phyloP scores from a whole-genome alignment of 1,140 invertebrate genomes.

The Drosophila obscura region DNA sequence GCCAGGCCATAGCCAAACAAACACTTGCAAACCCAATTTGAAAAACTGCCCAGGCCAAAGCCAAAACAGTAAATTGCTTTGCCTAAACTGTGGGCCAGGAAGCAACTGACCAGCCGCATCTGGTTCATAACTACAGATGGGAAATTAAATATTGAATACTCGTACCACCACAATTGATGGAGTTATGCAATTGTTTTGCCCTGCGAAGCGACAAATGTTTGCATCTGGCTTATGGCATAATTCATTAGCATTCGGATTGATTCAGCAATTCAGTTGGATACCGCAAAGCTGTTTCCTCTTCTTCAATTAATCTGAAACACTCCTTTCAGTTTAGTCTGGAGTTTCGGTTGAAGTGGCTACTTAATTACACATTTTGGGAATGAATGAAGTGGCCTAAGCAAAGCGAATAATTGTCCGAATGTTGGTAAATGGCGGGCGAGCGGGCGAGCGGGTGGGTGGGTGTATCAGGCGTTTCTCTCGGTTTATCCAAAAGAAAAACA shows the following conservation, averaged over 20 bases:
- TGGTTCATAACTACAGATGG: slow-evolving; percentile 48
- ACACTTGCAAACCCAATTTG: slow-evolving; percentile 38
- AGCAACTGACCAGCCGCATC: slow-evolving; percentile 29
- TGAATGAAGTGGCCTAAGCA: slow-evolving; percentile 24
- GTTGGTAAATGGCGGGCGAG: slow-evolving; percentile 47
- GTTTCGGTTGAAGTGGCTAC: slow-evolving; percentile 3
- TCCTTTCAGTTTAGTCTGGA: slow-evolving; percentile 12
- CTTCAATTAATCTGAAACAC: not conserved
- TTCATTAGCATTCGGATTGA: slow-evolving; percentile 17
- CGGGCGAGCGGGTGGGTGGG: slow-evolving; percentile 45
- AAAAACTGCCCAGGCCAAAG: slow-evolving; percentile 50
- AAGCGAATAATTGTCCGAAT: slow-evolving; percentile 51
- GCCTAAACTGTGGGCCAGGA: slow-evolving; percentile 66
- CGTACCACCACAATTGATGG: slow-evolving; percentile 42
- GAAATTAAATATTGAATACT: slow-evolving; percentile 39
- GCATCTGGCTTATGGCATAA: too few relatives aligned
- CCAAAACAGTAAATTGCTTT: slow-evolving; percentile 49
- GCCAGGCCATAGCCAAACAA: slow-evolving; percentile 13
- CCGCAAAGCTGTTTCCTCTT: slow-evolving; percentile 6
- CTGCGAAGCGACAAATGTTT: slow-evolving; percentile 8
- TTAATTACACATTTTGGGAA: slow-evolving; percentile 21
- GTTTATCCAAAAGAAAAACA: not conserved
- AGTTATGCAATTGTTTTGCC: too few relatives aligned
- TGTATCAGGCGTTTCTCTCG: slow-evolving; percentile 32
- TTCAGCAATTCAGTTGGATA: too few relatives aligned